Evolutionary conservation across 2,797 vertebrate species (phyloP), one percentile per base, ranked within the genome.

Genomic region (Lerista edwardsae): DNA sequence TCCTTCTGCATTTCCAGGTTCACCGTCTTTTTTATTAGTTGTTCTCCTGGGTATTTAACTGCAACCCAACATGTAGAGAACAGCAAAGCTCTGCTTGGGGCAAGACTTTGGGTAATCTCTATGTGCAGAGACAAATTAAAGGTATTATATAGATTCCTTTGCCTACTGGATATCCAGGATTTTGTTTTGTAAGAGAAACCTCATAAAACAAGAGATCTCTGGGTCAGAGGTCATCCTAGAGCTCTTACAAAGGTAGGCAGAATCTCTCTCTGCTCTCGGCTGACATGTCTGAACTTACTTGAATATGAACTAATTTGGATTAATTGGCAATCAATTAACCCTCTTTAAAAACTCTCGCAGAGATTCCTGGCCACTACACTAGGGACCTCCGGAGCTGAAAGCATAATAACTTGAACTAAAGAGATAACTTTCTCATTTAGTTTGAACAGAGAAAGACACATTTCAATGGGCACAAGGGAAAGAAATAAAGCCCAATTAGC

Each of bases 301-400:
- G 73, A 81, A 81, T 69, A 86, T 75, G 34, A 81, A 80, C 64
- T 80, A 86, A 81, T 86, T 62, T 86, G 79, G 65, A 81, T 76
- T 81, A 86, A 86, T 71, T 86, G 84, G 55, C 55, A 86, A 86
- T 86, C 79, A 86, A 80, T 86, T 86, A 86, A 81, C 36, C 72
- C 39, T 44, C 62, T 75, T 80, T 72, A 67, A 75, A 34, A 67
- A 57, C 64, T 31, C 29, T 68, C 34, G 17, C 39, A 75, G 51
- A 80, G 51, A 69, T 61, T 39, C 59, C 68, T 75, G 78, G 51
- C 39, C 64, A 59, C 64, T 69, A 75, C 79, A 75, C 55, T 36
- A 41, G 84, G 72, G 84, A 86, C 55, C 47, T 61, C 34, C 39
- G 69, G 62, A 69, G 47, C 73, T 31, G 39, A 85, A 80, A 75